These are phyloP conservation scores for Corynorhinus townsendii DNA, from an alignment of 2,113 vertebrate species.

Conservation along the genomic window DNA sequence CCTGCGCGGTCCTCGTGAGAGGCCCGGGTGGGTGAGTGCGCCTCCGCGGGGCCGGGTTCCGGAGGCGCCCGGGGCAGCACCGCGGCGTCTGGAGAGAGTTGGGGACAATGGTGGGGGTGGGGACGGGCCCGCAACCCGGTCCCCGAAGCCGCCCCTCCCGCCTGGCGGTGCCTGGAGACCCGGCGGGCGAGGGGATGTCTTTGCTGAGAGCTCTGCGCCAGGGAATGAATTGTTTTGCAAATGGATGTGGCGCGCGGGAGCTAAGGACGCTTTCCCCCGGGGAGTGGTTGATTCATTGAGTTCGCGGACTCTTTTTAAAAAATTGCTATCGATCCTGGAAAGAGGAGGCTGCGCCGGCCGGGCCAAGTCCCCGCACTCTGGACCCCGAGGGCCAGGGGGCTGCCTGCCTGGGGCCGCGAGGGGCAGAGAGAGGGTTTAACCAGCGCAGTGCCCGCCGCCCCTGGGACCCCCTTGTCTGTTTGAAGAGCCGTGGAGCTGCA, in stretches of 20 bases:
- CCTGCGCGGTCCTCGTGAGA: not conserved
- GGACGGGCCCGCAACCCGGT: not conserved
- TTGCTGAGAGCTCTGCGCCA: not conserved
- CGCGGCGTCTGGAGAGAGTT: not conserved
- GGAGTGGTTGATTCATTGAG: constrained; percentile 47
- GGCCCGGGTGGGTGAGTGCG: not conserved
- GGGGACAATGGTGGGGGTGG: not conserved
- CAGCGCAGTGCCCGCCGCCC: no score
- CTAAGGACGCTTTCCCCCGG: not conserved
- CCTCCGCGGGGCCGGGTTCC: not conserved
- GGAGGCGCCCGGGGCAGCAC: not conserved
- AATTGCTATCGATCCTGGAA: constrained; percentile 47
- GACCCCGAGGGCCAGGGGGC: not conserved
- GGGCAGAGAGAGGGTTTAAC: not conserved
- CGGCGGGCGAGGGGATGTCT: not conserved
- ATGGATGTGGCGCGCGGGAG: not conserved
- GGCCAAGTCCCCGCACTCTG: not conserved
- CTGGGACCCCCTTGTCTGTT: no score
- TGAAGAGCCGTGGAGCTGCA: no score
- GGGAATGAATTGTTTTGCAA: constrained; percentile 50
- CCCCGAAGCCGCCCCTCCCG: not conserved
- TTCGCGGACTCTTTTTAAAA: not conserved
- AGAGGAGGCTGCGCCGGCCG: not conserved
- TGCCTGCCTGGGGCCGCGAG: not conserved
- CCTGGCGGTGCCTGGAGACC: not conserved